Evolutionary conservation across 2,113 vertebrate genomes (phyloP).

Genomic region (Antigone vipio): DNA sequence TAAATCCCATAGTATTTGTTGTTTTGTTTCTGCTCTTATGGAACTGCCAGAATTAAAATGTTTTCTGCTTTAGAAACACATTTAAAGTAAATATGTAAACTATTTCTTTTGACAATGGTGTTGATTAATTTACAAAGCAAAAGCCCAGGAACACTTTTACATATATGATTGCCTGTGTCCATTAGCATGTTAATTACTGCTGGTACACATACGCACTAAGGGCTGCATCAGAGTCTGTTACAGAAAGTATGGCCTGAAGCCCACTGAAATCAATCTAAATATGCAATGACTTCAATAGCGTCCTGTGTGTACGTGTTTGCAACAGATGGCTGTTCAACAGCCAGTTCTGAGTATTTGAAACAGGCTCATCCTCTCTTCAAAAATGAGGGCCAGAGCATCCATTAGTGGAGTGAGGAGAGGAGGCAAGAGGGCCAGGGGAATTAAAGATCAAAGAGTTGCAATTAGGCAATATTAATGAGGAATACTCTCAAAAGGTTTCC

Average conservation of each 20-base stretch:
- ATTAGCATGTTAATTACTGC: not conserved
- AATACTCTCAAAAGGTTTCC: not conserved
- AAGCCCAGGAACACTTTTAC: not conserved
- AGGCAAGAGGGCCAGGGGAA: not conserved
- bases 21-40: not conserved
- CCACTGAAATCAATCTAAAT: not conserved
- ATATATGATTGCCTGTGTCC: not conserved
- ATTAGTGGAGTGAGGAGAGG: not conserved
- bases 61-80: not conserved
- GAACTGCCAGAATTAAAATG: not conserved
- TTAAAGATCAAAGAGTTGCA: constrained; percentile 31
- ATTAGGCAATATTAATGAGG: constrained; percentile 28
- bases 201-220: not conserved
- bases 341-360: not conserved
- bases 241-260: not conserved
- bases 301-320: not conserved
- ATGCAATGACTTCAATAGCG: not conserved
- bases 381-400: not conserved
- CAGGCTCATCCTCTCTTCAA: not conserved
- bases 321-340: not conserved
- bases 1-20: not conserved
- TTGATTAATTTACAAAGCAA: not conserved
- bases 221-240: not conserved
- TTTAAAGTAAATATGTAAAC: not conserved
- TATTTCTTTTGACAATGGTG: not conserved